Percentiles rank a stretch among this genome's conserved stretches.
Conservation (phyloP, 2,113 vertebrate genomes). For the Lepisosteus osseus region DNA sequence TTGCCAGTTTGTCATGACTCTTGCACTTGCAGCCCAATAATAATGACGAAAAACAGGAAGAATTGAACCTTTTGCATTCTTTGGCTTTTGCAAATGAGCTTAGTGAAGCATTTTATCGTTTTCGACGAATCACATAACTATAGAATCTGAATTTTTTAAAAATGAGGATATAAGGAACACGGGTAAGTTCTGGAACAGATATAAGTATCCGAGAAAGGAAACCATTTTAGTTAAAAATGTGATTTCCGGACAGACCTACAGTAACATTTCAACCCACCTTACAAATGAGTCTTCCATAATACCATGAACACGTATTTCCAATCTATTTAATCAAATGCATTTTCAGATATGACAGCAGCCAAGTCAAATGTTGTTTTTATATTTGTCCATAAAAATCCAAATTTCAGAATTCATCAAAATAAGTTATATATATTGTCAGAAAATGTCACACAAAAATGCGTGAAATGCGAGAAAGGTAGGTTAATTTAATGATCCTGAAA, state of each 20-base stretch:
- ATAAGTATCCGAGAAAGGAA: background rate
- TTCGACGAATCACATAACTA: slow-evolving; percentile 17
- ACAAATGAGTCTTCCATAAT: slow-evolving; percentile 1
- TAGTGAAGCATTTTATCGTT: slow-evolving; percentile 6
- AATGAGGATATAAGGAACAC: background rate
- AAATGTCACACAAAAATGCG: too few relatives aligned
- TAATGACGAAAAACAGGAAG: background rate
- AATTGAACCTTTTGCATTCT: background rate
- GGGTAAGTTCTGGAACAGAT: slow-evolving; percentile 18
- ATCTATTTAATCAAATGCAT: slow-evolving; percentile 17
- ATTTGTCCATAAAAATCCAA: too few relatives aligned
- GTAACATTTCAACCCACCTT: slow-evolving; percentile 10
- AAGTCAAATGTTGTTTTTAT: too few relatives aligned
- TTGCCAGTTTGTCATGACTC: slow-evolving; percentile 8
- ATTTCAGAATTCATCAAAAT: too few relatives aligned
- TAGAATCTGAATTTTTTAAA: slow-evolving; percentile 15
- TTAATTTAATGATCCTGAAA: too few relatives aligned
- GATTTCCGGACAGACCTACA: slow-evolving; percentile 8
- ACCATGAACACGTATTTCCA: slow-evolving; percentile 7
- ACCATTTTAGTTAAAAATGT: slow-evolving; percentile 23
- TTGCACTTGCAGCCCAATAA: background rate
- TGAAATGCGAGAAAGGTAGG: too few relatives aligned
- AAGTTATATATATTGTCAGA: too few relatives aligned
- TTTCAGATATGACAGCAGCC: slow-evolving; percentile 8
- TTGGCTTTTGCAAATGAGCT: slow-evolving; percentile 5